These are phyloP conservation scores for Epirrita christyi DNA, from an alignment of 2,888 invertebrate species.

Conservation along the genomic window DNA sequence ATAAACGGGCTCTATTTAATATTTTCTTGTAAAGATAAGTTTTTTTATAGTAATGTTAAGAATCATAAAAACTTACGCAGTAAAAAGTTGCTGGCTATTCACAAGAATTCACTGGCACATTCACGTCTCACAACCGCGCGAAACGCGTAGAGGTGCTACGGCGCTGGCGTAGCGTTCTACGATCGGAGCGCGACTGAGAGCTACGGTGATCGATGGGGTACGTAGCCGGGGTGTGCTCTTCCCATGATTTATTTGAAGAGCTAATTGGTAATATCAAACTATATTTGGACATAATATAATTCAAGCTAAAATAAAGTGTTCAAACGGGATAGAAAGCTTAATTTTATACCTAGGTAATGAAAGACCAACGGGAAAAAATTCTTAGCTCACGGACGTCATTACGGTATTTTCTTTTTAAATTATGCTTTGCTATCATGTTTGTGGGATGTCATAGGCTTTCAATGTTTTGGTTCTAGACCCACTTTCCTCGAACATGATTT, in stretches of 20 bases:
- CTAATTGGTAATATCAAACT: conserved; percentile 22
- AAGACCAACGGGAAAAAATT: too few relatives aligned
- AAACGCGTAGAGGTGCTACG: conserved; percentile 50
- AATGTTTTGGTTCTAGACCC: neutral
- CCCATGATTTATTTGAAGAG: conserved; percentile 40
- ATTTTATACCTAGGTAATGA: too few relatives aligned
- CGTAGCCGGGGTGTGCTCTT: conserved; percentile 39
- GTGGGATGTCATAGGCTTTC: neutral
- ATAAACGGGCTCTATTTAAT: neutral
- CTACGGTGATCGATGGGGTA: conserved; percentile 54
- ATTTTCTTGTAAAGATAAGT: neutral
- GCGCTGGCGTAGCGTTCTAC: conserved; percentile 62
- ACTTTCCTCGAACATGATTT: neutral
- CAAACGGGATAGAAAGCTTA: too few relatives aligned
- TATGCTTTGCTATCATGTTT: too few relatives aligned
- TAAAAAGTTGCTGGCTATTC: conserved; percentile 30
- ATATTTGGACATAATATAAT: neutral
- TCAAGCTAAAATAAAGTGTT: too few relatives aligned
- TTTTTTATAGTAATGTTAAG: neutral
- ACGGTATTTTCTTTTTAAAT: too few relatives aligned
- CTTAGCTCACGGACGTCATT: too few relatives aligned
- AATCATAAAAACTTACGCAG: conserved; percentile 17
- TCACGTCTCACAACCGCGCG: conserved; percentile 40
- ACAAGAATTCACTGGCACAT: conserved; percentile 44
- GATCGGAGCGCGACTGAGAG: conserved; percentile 62